phyloP scores from a whole-genome alignment of 2,113 vertebrate genomes.

The Gambusia holbrooki region DNA sequence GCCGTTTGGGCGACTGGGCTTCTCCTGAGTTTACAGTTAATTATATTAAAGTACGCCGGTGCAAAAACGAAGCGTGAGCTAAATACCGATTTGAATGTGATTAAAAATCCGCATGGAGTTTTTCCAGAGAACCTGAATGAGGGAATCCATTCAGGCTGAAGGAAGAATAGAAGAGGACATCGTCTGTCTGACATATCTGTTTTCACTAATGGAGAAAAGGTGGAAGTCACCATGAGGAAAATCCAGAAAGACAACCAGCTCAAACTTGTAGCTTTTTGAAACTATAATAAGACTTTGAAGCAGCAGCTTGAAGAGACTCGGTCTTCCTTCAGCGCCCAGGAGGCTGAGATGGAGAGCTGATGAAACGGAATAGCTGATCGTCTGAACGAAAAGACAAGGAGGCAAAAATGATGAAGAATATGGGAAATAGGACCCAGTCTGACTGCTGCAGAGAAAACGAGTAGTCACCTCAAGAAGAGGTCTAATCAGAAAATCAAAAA shows the following conservation, averaged over 20 bases:
- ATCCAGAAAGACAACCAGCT: background rate
- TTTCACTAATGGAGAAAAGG: background rate
- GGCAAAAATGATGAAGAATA: background rate
- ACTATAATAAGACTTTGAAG: background rate
- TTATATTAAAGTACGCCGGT: background rate
- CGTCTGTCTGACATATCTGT: background rate
- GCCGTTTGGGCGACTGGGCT: background rate
- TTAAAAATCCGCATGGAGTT: too few species aligned
- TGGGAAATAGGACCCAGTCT: background rate
- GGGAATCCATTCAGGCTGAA: too few species aligned
- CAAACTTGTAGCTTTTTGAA: background rate
- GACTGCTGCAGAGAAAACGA: background rate
- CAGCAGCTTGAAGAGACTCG: background rate
- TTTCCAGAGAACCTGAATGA: too few species aligned
- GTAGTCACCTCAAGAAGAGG: background rate
- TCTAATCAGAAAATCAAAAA: background rate
- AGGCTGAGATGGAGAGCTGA: background rate
- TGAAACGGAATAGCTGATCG: background rate
- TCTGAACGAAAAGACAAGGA: background rate
- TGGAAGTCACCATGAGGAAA: background rate
- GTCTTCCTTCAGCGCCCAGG: background rate
- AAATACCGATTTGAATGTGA: background rate
- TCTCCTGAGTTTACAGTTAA: background rate
- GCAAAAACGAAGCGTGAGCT: too few species aligned
- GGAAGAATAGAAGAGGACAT: too few species aligned